Base-by-base conservation (phyloP, 1,140 invertebrate species). In the Drosophila bifasciata region DNA sequence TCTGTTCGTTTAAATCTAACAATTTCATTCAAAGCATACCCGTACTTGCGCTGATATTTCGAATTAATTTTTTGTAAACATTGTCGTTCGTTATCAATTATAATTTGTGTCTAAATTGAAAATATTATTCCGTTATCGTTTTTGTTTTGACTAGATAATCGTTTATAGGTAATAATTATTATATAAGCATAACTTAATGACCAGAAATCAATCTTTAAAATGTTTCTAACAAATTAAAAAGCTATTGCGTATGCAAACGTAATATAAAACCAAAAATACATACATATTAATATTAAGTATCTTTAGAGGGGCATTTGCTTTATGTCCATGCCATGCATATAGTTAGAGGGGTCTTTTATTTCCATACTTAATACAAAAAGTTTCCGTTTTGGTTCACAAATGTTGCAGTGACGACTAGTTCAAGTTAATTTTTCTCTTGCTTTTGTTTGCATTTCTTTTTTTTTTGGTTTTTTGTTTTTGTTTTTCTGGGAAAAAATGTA, bases 71-170 rank as follows among this genome's bases (percentile, higher is more conserved):
- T 57, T 48, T 76, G 50, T 75, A 68, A 78, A 78, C 64, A 85
- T 85, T 80, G 71, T 64, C 50, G 11, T 49, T 64, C 50, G 11
- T 49, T 60, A 44, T 61, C 25, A 73, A 74, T 86, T 86, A 83
- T 81, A 85, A 85, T 85, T 86, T 85, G 77, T 81, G 81, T 70
- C 81, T 85, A 85, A 85, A 77, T 85, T 85, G 50, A 85, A 85
- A 85, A 80, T 86, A 85, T 80, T 74, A 70, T 81, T 49, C 64
- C 61, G 67, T 79, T 75, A 77, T 75, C 71, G 72, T 66, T 77
- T 77, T 43, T 59, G 52, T 78, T 79, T 78, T 77, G 76, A 78
- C 67, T 77, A 79, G 59, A 75, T 84, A 79, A 70, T 78, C 63
- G 70, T 63, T 80, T 64, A 66, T 60, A 66, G 64, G 64, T 81